Evolutionary conservation across 2,888 invertebrate species (phyloP).

Genomic region (Lydus trimaculatus): DNA sequence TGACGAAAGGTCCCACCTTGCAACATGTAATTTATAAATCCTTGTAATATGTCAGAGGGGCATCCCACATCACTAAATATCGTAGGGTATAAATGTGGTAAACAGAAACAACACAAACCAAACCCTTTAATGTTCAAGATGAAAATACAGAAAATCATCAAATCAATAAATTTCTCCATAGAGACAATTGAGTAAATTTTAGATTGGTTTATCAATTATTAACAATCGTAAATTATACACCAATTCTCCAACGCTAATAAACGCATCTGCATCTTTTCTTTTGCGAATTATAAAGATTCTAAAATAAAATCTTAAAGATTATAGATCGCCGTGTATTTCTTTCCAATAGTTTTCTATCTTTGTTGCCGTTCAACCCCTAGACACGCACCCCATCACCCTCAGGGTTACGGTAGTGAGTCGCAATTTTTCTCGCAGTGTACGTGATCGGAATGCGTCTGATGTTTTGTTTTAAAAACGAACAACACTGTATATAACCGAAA

Average conservation of each 20-base stretch:
- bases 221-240: too few species aligned
- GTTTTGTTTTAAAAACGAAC: constrained; percentile 56
- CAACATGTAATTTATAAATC: constrained; percentile 40
- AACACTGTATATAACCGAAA: background rate
- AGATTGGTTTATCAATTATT: background rate
- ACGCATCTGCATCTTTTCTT: too few species aligned
- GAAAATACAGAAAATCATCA: background rate
- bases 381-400: constrained; percentile 41
- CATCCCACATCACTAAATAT: constrained; percentile 34
- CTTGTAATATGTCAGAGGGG: constrained; percentile 43
- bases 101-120: background rate
- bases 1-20: constrained; percentile 45
- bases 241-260: too few species aligned
- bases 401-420: constrained; percentile 59
- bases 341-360: background rate
- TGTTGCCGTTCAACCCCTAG: constrained; percentile 23
- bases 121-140: background rate
- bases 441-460: constrained; percentile 58
- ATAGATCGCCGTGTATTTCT: background rate
- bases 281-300: background rate
- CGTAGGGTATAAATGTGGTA: background rate
- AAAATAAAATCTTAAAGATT: constrained; percentile 48
- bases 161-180: too few species aligned
- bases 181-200: background rate
- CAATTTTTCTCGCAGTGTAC: constrained; percentile 62